Base-by-base conservation (phyloP, 1,140 invertebrate genomes). In the Scaptodrosophila lebanonensis region DNA sequence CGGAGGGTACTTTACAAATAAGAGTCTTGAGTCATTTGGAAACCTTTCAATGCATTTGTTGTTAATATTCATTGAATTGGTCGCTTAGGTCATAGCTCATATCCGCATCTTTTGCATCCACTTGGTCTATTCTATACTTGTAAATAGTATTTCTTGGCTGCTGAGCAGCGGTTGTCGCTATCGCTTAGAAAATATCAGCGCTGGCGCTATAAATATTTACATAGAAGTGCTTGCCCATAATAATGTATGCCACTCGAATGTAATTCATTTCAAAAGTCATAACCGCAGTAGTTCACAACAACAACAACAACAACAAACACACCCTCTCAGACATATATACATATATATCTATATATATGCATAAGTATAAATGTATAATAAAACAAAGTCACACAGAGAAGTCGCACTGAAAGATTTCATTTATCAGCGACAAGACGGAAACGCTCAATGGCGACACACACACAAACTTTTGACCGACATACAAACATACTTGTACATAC, bases 161-260 rank as follows among this genome's bases (percentile, higher is more conserved):
- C 15, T 38, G 39, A 12, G 35, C 36, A 15, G 44, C 63, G 65
- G 63, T 62, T 66, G 63, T 30, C 32, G 43, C 52, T 73, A 73
- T 73, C 69, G 58, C 69, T 68, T 73, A 68, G 73, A 73, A 73
- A 68, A 60, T 73, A 73, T 73, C 70, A 53, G 43, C 22, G 25
- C 22, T 8, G 8, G 11, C 58, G 71, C 69, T 69, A 75, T 73
- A 69, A 75, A 69, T 75, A 75, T n/a, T n/a, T n/a, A n/a, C n/a
- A n/a, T n/a, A n/a, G n/a, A n/a, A n/a, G n/a, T n/a, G n/a, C 68
- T 57, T 27, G 40, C 13, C 18, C 18, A 6, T 18, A 29, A 61
- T 32, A 42, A 73, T 73, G 47, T 68, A 47, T 73, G 70, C 70
- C 70, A 75, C 70, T 69, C 54, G 65, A 73, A 65, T 65, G 70